Evolutionary conservation across 2,888 invertebrate genomes (phyloP), one percentile per base, ranked within the genome.

Genomic region (Clitarchus hookeri): DNA sequence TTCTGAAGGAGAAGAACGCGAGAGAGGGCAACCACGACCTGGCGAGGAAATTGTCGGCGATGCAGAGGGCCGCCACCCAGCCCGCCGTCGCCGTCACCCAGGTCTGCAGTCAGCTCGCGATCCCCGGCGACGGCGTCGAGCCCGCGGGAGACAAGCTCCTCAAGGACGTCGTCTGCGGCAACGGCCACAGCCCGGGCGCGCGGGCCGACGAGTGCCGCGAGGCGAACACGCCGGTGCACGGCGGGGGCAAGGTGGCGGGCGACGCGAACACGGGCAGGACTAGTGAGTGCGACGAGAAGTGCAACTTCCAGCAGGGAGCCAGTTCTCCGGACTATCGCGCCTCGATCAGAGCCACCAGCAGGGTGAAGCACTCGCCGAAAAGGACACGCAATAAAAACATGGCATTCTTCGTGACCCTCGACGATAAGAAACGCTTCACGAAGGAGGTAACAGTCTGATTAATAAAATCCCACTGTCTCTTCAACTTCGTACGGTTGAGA

Each of bases 361-460:
- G 8, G 65, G 65, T 1, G 23, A 44, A 44, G 6, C 25, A 36
- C 19, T 82, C 82, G 8, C 82, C 82, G 36, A 19, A 26, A 44
- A 16, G 82, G 82, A 44, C 82, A 44, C 65, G 65, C 1, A 19
- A 8, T 19, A 65, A n/a, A 19, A 65, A n/a, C 65, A 65, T 19
- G 23, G 65, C 53, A 53, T 25, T 48, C 26, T n/a, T 54, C 89
- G 95, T 96, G 88, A 96, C 96, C 91, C 92, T 96, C 89, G 96
- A 96, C 90, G 96, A 96, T 91, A 96, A 96, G 90, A 96, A 95
- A 91, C 93, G 96, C 89, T 96, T 96, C 91, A 96, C 96, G 83
- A 96, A 96, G 91, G 96, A 96, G 91, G 96, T 96, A 88, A 96
- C 96, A 84, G 96, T 96, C 89, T 96, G 89, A 90, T 13, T 16